A percentile compares a stretch with the other conserved stretches of the same genome.
phyloP scores from a whole-genome alignment of 23 tunicate genomes.

The Halocynthia roretzi region DNA sequence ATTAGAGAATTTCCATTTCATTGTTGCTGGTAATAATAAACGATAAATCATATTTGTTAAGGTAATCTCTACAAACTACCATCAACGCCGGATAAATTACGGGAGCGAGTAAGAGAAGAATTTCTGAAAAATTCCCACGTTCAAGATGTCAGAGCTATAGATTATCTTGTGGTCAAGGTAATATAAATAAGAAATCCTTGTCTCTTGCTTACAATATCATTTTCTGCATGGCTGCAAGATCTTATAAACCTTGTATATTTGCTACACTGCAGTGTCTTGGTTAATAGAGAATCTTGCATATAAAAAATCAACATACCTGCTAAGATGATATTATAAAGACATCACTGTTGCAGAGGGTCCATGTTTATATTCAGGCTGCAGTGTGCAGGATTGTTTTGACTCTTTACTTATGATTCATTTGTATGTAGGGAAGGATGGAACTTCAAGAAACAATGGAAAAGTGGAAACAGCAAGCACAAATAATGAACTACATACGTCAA shows the following conservation, averaged over 20 bases:
- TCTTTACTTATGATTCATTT: not conserved
- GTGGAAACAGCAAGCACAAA: constrained; percentile 83
- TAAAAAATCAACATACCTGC: no score
- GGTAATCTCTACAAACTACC: constrained; percentile 43
- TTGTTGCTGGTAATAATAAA: not conserved
- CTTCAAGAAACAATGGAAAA: constrained; percentile 66
- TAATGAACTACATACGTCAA: constrained; percentile 31
- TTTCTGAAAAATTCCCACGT: constrained; percentile 80
- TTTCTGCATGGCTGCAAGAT: no score
- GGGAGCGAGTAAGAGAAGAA: constrained; percentile 51
- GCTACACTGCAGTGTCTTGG: no score
- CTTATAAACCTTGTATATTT: no score
- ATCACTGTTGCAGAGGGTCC: not conserved
- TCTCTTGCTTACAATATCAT: not conserved
- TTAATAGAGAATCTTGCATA: no score
- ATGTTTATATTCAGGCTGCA: not conserved
- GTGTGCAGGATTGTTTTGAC: not conserved
- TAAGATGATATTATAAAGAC: no score
- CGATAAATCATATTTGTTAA: not conserved
- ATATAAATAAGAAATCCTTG: not conserved
- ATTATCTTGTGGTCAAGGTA: constrained; percentile 69
- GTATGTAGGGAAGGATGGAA: constrained; percentile 69
- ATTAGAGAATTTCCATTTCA: not conserved
- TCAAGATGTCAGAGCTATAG: constrained; percentile 69
- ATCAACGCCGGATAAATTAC: constrained; percentile 25